A percentile compares a stretch with the other conserved stretches of the same genome.
Conservation (phyloP, 2,113 vertebrate genomes). For the Grammatotria lemairii region DNA sequence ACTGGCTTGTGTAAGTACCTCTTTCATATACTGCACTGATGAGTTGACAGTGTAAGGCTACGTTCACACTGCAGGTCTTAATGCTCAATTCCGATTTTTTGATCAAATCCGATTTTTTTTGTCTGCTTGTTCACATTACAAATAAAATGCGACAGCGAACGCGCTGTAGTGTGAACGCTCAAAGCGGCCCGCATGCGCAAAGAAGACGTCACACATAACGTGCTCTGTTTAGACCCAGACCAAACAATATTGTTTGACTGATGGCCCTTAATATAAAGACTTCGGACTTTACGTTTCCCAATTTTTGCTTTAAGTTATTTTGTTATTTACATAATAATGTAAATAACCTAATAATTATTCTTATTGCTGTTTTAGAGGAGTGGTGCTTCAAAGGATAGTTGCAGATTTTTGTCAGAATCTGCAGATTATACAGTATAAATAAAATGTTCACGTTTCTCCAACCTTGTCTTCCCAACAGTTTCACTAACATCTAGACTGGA, state of each 20-base stretch:
- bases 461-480: too few relatives aligned
- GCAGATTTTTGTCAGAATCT: too few relatives aligned
- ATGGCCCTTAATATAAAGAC: fast-evolving
- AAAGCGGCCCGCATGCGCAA: background rate
- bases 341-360: fast-evolving
- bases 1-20: background rate
- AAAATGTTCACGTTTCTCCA: too few relatives aligned
- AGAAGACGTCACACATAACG: background rate
- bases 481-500: fast-evolving
- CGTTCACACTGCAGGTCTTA: background rate
- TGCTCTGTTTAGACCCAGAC: background rate
- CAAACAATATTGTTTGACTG: background rate
- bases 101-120: background rate
- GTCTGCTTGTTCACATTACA: background rate
- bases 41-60: background rate
- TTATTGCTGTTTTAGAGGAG: too few relatives aligned
- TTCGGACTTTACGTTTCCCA: background rate
- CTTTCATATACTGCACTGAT: background rate
- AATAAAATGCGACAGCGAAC: background rate
- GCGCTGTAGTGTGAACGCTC: fast-evolving
- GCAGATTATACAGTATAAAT: too few relatives aligned
- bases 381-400: too few relatives aligned
- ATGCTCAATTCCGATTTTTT: background rate
- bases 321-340: background rate
- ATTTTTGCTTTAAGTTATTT: background rate